Evolutionary conservation across 2,113 vertebrate species (phyloP), one percentile per base, ranked within the genome.

Genomic region (Casuarius casuarius): DNA sequence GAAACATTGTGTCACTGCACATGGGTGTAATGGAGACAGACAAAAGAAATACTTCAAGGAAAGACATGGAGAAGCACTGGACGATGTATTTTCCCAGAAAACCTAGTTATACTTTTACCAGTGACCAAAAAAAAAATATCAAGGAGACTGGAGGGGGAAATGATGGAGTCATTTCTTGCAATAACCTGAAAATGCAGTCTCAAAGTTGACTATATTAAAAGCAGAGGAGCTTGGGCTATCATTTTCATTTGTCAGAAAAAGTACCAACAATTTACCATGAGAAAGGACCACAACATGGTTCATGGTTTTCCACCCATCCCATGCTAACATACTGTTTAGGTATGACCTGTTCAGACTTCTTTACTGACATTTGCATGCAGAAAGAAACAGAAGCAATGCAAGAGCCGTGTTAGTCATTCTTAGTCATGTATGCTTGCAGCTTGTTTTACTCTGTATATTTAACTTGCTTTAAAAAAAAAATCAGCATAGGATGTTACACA

Each of bases 11-110:
- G 98, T 97, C 97, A 97, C 93, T 97, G 96, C 94, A 72, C 75
- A 94, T 40, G 83, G 91, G 89, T 97, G 97, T 98, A 97, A 97
- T 97, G 96, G 97, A 98, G 97, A 97, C 96, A 97, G 97, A 98
- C 96, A 97, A 98, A 98, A 98, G 97, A 97, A 97, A 98, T 95
- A 97, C 95, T 97, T 97, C 96, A 98, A 96, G 97, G 94, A 86
- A 97, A 94, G 93, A 92, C 0, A 3, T 75, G 72, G 95, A 95
- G 95, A 97, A 95, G 95, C 87, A 94, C 88, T 74, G 85, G 74
- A 38, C 95, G 89, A 75, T 96, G 75, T 61, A 82, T 70, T 95
- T 96, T 92, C 92, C 71, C 93, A 86, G 93, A 80, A 91, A 97
- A 92, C 68, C 90, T 62, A 79, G 59, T 67, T 89, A 83, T 46